Percentiles rank a stretch among this genome's conserved stretches.
phyloP scores from a whole-genome alignment of 2,888 invertebrate genomes.

The Oscheius sp. region DNA sequence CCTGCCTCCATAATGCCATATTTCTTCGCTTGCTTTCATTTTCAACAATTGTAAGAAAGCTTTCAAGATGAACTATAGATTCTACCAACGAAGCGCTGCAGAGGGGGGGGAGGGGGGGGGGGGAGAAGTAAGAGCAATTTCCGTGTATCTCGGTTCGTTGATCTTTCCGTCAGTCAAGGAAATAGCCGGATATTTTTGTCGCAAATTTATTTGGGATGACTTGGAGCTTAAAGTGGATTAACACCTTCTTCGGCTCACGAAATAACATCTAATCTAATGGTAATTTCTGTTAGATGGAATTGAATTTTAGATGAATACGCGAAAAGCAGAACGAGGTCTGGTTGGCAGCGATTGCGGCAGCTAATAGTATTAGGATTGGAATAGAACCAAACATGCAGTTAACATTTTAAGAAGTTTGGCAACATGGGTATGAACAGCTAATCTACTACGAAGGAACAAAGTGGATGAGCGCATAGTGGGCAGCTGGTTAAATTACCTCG shows the following conservation, averaged over 20 bases:
- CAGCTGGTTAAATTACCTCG: conserved; percentile 30
- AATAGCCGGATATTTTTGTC: background rate
- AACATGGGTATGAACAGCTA: conserved; percentile 11
- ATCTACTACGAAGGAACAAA: conserved; percentile 30
- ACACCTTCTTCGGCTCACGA: background rate
- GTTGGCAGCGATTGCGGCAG: conserved; percentile 14
- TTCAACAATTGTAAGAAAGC: no score
- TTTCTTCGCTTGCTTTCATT: background rate
- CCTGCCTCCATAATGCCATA: background rate
- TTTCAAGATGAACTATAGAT: no score
- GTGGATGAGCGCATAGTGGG: conserved; percentile 30
- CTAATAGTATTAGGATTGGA: conserved; percentile 26
- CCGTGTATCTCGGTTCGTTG: background rate
- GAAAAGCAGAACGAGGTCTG: conserved; percentile 8
- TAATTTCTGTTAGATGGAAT: no score
- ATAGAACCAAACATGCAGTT: conserved; percentile 13
- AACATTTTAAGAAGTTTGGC: background rate
- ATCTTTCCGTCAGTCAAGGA: background rate
- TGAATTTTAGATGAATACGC: no score
- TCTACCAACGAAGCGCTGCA: background rate
- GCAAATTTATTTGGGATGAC: background rate
- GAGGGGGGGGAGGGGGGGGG: background rate
- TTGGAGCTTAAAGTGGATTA: background rate
- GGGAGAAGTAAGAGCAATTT: background rate
- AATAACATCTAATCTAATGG: background rate